Percentiles rank a stretch among this genome's conserved stretches.
Conservation (phyloP, 2,888 invertebrate species). For the Odontocolon sp. region DNA sequence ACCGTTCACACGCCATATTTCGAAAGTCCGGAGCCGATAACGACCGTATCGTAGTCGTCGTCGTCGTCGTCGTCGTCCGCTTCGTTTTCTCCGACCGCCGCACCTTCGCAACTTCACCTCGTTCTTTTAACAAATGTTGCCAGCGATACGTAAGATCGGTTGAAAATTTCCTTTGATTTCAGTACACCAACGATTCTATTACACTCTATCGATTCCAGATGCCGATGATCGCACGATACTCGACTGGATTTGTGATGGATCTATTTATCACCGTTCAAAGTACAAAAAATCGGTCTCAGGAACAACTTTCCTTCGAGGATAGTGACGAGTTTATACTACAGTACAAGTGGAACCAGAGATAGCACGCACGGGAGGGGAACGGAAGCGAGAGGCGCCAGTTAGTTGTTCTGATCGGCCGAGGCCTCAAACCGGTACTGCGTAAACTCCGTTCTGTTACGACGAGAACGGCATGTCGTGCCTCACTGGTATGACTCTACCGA, state of each 20-base stretch:
- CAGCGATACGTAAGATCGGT: neutral
- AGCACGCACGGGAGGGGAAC: conserved; percentile 19
- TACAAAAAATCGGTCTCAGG: too few species aligned
- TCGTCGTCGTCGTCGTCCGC: conserved; percentile 6
- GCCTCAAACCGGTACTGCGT: conserved; percentile 72
- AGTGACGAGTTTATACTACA: neutral
- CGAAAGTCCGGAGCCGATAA: conserved; percentile 37
- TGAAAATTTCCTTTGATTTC: neutral
- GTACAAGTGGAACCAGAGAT: neutral
- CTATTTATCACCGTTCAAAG: too few species aligned
- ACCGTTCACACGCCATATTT: conserved; percentile 64
- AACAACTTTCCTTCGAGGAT: too few species aligned
- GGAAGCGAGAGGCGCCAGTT: conserved; percentile 54
- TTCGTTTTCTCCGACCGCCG: neutral
- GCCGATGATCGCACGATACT: too few species aligned
- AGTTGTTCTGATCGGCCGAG: conserved; percentile 61
- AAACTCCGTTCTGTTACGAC: conserved; percentile 67
- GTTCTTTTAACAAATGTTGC: neutral
- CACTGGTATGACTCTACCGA: conserved; percentile 61
- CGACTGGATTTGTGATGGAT: too few species aligned
- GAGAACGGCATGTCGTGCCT: conserved; percentile 74
- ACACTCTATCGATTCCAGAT: too few species aligned
- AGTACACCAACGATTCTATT: conserved; percentile 4
- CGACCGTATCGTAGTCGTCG: conserved; percentile 25
- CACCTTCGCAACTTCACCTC: conserved; percentile 5